phyloP scores from a whole-genome alignment of 1,140 invertebrate species.

The Ditylenchus dipsaci region DNA sequence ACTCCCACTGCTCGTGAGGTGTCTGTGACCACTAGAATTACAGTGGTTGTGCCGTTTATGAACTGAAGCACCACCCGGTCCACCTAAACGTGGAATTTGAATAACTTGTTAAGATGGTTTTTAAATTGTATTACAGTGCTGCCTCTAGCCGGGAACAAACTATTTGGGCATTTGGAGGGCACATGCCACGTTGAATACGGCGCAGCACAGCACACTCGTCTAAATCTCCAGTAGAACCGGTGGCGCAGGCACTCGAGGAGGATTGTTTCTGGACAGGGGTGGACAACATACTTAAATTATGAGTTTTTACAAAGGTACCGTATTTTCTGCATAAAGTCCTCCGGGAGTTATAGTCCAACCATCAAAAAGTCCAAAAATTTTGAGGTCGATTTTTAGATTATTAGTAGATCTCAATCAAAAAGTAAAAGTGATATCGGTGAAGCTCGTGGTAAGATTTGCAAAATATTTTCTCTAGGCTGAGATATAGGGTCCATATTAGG shows the following conservation, averaged over 20 bases:
- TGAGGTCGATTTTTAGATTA: too few species aligned
- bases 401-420: too few species aligned
- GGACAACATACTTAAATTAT: slow-evolving; percentile 17
- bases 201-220: slow-evolving; percentile 22
- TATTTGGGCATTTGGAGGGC: slow-evolving; percentile 10
- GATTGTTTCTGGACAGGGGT: slow-evolving; percentile 10
- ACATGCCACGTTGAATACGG: slow-evolving; percentile 14
- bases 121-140: neutral
- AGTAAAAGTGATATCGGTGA: too few species aligned
- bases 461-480: too few species aligned
- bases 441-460: too few species aligned
- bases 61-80: slow-evolving; percentile 14
- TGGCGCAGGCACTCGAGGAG: slow-evolving; percentile 11
- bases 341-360: too few species aligned
- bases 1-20: neutral
- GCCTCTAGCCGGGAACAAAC: slow-evolving; percentile 3
- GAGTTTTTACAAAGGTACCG: too few species aligned
- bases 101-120: neutral
- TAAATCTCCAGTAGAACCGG: slow-evolving; percentile 5
- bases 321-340: too few species aligned
- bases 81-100: neutral
- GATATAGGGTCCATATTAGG: too few species aligned
- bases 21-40: neutral
- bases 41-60: neutral
- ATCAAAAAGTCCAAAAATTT: too few species aligned